Evolutionary conservation across 2,797 vertebrate species (phyloP).

Genomic region (Acridotheres tristis): DNA sequence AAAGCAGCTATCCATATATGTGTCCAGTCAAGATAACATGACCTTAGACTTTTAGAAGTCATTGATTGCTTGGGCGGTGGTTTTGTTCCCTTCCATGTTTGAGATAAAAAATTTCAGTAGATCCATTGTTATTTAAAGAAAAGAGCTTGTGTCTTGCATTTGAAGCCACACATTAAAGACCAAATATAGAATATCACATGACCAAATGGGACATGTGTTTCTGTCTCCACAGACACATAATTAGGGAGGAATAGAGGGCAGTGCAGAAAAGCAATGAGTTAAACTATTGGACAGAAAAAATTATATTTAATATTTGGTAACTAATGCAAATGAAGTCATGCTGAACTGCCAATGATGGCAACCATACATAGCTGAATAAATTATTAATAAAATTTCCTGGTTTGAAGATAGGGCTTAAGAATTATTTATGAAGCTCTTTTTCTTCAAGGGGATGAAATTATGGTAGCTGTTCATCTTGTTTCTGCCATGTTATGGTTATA

Average conservation of each 20-base stretch:
- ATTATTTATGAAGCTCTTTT: background rate
- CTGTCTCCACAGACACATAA: slow-evolving; percentile 15
- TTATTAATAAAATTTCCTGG: background rate
- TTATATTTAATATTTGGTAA: background rate
- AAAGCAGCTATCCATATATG: background rate
- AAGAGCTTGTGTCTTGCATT: background rate
- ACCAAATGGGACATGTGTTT: background rate
- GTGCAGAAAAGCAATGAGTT: background rate
- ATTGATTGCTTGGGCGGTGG: background rate
- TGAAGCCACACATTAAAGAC: background rate
- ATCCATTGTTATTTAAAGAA: background rate
- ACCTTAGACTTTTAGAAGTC: background rate
- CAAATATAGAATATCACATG: background rate
- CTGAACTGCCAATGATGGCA: background rate
- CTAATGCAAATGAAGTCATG: background rate
- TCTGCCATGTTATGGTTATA: background rate
- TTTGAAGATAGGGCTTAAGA: background rate
- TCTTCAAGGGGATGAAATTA: background rate
- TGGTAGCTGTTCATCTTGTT: background rate
- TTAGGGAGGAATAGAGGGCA: background rate
- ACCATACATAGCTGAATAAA: background rate
- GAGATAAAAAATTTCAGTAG: background rate
- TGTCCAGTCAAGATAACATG: background rate
- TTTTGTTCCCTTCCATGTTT: background rate
- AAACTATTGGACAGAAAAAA: background rate